Base-by-base conservation (phyloP, 2,888 invertebrate species). In the Galerucella pusilla region DNA sequence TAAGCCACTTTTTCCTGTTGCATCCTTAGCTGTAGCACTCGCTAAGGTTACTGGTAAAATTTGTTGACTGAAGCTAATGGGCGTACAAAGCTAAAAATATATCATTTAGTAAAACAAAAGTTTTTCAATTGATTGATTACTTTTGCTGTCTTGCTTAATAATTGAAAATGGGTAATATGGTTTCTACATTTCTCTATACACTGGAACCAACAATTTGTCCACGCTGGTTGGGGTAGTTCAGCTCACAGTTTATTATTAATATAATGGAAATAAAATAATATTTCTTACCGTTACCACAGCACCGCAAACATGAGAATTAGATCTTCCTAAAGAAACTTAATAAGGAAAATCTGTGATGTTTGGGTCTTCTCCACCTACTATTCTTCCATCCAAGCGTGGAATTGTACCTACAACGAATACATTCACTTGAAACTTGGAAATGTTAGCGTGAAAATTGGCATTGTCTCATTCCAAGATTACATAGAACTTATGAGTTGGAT, bases 281-380 rank as follows among this genome's bases (percentile, higher is more conserved):
- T 63, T 16, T 28, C 68, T 72, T 49, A 78, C 79, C 60, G 76
- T 77, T 45, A 80, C 52, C 20, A 80, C 67, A 1, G 80, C 80
- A 3, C 80, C 80, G 74, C 80, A 81, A 9, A 71, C 69, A 35
- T 80, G 80, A 7, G 42, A 54, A n/a, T 25, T 20, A 2, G 42
- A 64, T 67, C 35, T 74, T 49, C 70, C 68, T 12, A 81, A 25
- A n/a, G 80, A 80, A 1, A 81, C 75, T 71, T 81, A 80, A 49
- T 80, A 81, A 9, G 80, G 80, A 59, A 71, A 74, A n/a, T 76
- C 77, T 16, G 77, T 66, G 20, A 77, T 79, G 35, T 71, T 77
- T 4, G 74, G 76, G 35, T 75, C 59, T 59, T 42, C 67, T 61
- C 79, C 79, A 20, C 79, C 79, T 16, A 79, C 71, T 72, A 79